Percentiles rank a stretch among this genome's conserved stretches.
phyloP scores from a whole-genome alignment of 2,113 vertebrate species.

The Lophochroa leadbeateri region DNA sequence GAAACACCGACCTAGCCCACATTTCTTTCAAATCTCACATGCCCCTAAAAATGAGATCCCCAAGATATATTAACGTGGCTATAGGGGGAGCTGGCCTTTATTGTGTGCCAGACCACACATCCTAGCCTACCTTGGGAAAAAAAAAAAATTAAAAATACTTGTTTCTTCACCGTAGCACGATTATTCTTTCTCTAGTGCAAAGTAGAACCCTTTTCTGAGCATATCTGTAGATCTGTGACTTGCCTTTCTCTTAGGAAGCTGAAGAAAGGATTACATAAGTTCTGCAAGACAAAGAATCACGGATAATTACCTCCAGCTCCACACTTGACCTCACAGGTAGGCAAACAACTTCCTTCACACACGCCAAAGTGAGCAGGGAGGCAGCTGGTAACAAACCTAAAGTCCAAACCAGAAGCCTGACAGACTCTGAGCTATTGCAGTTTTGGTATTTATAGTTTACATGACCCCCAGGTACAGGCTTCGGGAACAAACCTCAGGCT shows the following conservation, averaged over 20 bases:
- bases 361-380: accelerated
- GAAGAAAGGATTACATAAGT: background rate
- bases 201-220: background rate
- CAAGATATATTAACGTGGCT: background rate
- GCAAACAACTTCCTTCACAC: background rate
- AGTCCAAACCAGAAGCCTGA: background rate
- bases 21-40: background rate
- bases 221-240: background rate
- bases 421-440: accelerated
- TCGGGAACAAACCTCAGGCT: background rate
- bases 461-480: background rate
- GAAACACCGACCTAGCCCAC: accelerated
- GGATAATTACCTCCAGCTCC: background rate
- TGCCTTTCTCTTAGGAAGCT: background rate
- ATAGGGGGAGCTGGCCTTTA: background rate
- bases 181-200: background rate
- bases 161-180: background rate
- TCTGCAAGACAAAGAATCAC: background rate
- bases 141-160: background rate
- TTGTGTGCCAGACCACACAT: background rate
- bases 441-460: background rate
- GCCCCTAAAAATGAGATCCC: background rate
- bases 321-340: background rate
- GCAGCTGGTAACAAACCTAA: background rate
- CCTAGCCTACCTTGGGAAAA: background rate